Evolutionary conservation across 2,888 invertebrate species (phyloP).

Genomic region (Incurvaria masculella): DNA sequence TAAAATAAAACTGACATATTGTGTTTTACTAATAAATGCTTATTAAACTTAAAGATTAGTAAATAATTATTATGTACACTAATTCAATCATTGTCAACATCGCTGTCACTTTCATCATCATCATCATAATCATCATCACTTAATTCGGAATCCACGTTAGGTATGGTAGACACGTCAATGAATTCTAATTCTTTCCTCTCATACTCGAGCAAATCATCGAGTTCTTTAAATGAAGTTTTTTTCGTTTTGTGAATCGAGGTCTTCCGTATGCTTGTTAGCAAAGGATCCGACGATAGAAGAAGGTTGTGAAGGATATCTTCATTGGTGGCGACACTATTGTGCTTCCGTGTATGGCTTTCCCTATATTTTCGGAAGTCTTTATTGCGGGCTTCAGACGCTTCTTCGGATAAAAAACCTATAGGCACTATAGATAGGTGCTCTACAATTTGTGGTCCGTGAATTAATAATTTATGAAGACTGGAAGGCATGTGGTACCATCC

Average conservation of each 20-base stretch:
- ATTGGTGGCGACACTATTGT: conserved; percentile 6
- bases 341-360: conserved; percentile 10
- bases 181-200: not conserved
- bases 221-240: not conserved
- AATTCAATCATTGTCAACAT: no score
- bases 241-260: not conserved
- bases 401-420: conserved; percentile 11
- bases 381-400: conserved; percentile 12
- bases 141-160: not conserved
- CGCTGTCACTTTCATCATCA: no score
- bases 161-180: not conserved
- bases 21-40: no score
- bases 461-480: not conserved
- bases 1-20: no score
- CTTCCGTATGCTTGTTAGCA: not conserved
- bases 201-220: not conserved
- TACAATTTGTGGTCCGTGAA: not conserved
- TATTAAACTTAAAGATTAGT: no score
- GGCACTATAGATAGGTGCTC: conserved; percentile 9
- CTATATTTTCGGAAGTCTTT: conserved; percentile 11
- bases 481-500: not conserved
- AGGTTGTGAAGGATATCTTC: not conserved
- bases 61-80: no score
- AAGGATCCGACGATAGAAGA: not conserved
- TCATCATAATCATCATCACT: not conserved